These are phyloP conservation scores for Drosophila cracens DNA, from an alignment of 2,888 invertebrate genomes.

Conservation along the genomic window DNA sequence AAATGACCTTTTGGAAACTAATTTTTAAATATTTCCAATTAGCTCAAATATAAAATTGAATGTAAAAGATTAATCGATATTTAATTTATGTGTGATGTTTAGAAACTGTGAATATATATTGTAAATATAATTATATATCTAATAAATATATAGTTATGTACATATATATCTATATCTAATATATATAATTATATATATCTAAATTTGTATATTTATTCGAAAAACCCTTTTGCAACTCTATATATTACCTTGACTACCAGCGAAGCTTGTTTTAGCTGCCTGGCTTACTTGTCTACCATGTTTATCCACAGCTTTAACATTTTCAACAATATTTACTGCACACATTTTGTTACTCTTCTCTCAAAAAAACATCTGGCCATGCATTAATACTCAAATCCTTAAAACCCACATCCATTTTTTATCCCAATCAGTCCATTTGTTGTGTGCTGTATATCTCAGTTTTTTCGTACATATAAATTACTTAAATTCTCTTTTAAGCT, in stretches of 20 bases:
- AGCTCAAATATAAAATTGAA: slow-evolving; percentile 31
- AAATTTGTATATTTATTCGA: too few species aligned
- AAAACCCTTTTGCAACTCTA: background rate
- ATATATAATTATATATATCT: too few species aligned
- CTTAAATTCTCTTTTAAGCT: background rate
- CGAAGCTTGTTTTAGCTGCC: background rate
- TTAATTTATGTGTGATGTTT: background rate
- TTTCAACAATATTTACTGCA: background rate
- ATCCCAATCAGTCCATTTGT: background rate
- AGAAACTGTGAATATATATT: background rate
- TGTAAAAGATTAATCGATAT: slow-evolving; percentile 3
- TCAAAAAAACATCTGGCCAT: background rate
- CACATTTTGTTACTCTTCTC: background rate
- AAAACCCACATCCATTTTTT: background rate
- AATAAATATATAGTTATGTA: too few species aligned
- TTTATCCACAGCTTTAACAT: background rate
- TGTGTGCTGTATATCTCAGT: background rate
- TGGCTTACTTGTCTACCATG: background rate
- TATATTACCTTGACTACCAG: background rate
- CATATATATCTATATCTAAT: too few species aligned
- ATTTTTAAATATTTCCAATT: background rate
- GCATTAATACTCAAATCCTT: background rate
- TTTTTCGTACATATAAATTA: background rate
- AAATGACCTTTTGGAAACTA: background rate
- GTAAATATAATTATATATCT: too few species aligned